phyloP scores from a whole-genome alignment of 1,140 invertebrate species.

The Drosophila parvula region DNA sequence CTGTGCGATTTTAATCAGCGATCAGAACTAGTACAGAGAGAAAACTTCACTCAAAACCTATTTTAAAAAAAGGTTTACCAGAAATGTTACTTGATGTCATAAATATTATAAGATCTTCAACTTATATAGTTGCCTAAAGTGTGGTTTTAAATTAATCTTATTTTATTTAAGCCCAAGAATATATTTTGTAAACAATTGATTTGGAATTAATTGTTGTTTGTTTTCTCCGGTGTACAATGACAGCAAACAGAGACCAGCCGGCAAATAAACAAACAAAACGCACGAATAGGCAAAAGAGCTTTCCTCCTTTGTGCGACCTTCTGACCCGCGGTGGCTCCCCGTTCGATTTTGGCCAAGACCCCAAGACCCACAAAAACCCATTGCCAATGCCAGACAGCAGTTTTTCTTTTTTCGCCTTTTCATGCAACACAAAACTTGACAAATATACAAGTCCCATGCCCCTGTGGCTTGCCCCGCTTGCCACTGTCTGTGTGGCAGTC shows the following conservation, averaged over 20 bases:
- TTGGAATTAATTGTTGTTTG: neutral
- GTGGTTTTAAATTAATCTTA: no score
- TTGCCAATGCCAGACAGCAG: conserved; percentile 54
- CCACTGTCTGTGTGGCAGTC: conserved; percentile 20
- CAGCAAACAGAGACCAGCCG: conserved; percentile 50
- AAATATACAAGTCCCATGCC: conserved; percentile 28
- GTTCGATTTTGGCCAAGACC: conserved; percentile 33
- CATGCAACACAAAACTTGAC: conserved; percentile 36
- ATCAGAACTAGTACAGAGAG: conserved; percentile 39
- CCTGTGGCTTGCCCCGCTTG: conserved; percentile 2
- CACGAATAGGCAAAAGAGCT: conserved; percentile 62
- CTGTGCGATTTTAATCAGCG: conserved; percentile 72
- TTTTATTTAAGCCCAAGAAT: no score
- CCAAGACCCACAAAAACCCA: conserved; percentile 14
- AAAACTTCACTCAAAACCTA: neutral
- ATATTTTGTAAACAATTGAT: no score
- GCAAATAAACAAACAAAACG: conserved; percentile 66
- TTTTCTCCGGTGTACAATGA: conserved; percentile 21
- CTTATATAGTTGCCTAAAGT: no score
- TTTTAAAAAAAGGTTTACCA: neutral
- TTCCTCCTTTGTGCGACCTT: conserved; percentile 37
- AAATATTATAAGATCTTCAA: no score
- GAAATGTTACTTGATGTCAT: neutral
- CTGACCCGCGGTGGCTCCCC: conserved; percentile 14
- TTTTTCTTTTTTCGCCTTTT: conserved; percentile 55